These are phyloP conservation scores for Toxotes lorentzi DNA, from an alignment of 2,797 vertebrate species.

Conservation along the genomic window DNA sequence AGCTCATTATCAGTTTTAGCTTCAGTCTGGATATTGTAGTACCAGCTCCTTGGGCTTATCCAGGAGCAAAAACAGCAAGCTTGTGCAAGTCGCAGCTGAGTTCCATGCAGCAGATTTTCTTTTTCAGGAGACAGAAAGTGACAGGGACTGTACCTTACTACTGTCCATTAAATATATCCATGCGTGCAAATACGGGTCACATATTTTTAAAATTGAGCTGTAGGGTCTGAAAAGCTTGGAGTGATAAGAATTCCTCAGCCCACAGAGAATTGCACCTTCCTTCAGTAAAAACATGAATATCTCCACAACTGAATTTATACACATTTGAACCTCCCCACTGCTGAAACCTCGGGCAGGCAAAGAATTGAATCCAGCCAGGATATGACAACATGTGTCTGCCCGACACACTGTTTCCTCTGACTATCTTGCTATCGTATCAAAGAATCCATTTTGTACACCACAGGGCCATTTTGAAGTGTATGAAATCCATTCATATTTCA, in stretches of 20 bases:
- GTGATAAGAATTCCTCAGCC: not conserved
- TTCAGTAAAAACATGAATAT: conserved; percentile 14
- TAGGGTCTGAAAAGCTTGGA: not conserved
- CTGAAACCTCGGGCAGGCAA: conserved; percentile 11
- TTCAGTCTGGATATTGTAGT: not conserved
- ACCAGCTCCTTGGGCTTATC: not conserved
- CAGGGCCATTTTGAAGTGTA: conserved; percentile 34
- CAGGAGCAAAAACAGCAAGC: not conserved
- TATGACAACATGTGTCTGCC: conserved; percentile 5
- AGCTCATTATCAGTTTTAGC: not conserved
- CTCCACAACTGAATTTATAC: not conserved
- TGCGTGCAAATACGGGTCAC: not conserved
- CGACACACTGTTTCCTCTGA: conserved; percentile 4
- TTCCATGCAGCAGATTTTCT: not conserved
- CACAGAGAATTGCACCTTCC: not conserved
- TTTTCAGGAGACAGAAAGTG: not conserved
- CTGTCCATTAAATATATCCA: not conserved
- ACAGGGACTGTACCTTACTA: not conserved
- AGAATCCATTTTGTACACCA: conserved; percentile 38
- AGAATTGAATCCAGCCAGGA: conserved; percentile 3
- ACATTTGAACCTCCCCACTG: not conserved
- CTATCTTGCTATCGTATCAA: conserved; percentile 23
- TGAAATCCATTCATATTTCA: conserved; percentile 51
- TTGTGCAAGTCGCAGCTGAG: too few relatives aligned
- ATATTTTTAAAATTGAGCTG: not conserved